Evolutionary conservation across 2,797 vertebrate species (phyloP).

Genomic region (Gallirallus australis): DNA sequence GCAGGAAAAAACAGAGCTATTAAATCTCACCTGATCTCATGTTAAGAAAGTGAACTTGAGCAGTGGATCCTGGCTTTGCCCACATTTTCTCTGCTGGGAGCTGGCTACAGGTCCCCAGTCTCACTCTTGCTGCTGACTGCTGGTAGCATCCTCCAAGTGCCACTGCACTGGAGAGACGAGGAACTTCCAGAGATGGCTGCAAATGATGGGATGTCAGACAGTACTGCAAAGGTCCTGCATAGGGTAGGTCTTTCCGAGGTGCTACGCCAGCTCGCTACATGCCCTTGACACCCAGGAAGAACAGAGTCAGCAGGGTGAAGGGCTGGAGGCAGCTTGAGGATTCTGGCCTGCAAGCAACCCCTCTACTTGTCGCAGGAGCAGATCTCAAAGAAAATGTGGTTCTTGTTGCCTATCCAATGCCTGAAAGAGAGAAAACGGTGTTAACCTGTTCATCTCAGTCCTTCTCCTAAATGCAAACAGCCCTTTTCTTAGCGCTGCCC

Average conservation of each 20-base stretch:
- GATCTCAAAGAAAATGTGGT: not conserved
- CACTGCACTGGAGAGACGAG: fast-evolving
- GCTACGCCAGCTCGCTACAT: fast-evolving
- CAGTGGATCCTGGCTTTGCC: not conserved
- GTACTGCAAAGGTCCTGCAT: not conserved
- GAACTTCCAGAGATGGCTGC: not conserved
- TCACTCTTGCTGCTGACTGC: not conserved
- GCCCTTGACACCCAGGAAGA: fast-evolving
- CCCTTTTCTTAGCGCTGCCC: not conserved
- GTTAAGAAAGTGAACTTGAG: not conserved
- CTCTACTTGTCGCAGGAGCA: not conserved
- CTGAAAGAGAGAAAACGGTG: not conserved
- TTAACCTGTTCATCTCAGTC: not conserved
- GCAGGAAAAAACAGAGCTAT: not conserved
- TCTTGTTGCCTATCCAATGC: not conserved
- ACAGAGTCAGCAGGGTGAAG: not conserved
- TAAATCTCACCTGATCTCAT: not conserved
- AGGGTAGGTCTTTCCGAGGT: not conserved
- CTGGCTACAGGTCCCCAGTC: not conserved
- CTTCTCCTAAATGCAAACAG: not conserved
- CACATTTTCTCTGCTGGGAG: not conserved
- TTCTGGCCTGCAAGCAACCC: not conserved
- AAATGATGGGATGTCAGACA: not conserved
- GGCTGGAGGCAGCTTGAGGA: not conserved
- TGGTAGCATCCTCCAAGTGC: not conserved